Percentiles rank a stretch among this genome's conserved stretches.
Conservation (phyloP, 2,888 invertebrate species). For the Hylaea fasciaria region DNA sequence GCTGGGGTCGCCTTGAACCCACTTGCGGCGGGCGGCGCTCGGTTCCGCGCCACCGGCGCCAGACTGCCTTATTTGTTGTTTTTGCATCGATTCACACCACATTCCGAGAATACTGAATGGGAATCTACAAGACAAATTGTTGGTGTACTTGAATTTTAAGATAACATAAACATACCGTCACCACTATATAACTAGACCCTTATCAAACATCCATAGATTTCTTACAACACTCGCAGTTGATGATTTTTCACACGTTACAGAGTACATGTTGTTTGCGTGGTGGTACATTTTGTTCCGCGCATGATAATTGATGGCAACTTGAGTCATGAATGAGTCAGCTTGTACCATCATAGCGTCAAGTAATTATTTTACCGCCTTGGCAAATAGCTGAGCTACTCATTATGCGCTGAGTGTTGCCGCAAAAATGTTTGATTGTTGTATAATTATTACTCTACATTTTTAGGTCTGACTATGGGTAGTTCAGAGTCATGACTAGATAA, state of each 20-base stretch:
- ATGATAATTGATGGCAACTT: slow-evolving; percentile 35
- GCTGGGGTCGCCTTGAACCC: slow-evolving; percentile 45
- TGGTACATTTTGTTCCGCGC: slow-evolving; percentile 21
- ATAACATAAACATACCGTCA: slow-evolving; percentile 36
- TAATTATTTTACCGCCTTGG: slow-evolving; percentile 26
- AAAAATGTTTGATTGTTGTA: not conserved
- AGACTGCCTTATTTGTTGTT: slow-evolving; percentile 46
- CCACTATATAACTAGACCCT: slow-evolving; percentile 23
- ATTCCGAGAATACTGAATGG: slow-evolving; percentile 27
- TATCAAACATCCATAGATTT: slow-evolving; percentile 12
- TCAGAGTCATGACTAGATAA: too few species aligned
- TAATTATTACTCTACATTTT: not conserved
- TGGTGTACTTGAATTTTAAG: slow-evolving; percentile 19
- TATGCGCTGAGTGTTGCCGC: slow-evolving; percentile 6
- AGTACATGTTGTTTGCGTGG: slow-evolving; percentile 19
- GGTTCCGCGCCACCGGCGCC: slow-evolving; percentile 10
- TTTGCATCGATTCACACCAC: slow-evolving; percentile 46
- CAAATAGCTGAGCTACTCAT: slow-evolving; percentile 23
- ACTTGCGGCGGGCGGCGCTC: slow-evolving; percentile 25
- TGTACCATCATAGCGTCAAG: slow-evolving; percentile 28
- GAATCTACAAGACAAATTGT: slow-evolving; percentile 19
- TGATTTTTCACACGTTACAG: slow-evolving; percentile 29
- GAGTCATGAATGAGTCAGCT: slow-evolving; percentile 39
- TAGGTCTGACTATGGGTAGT: not conserved
- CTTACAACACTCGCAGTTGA: slow-evolving; percentile 1